These are phyloP conservation scores for Oreocharis arfaki DNA, from an alignment of 2,113 vertebrate genomes.

Conservation along the genomic window DNA sequence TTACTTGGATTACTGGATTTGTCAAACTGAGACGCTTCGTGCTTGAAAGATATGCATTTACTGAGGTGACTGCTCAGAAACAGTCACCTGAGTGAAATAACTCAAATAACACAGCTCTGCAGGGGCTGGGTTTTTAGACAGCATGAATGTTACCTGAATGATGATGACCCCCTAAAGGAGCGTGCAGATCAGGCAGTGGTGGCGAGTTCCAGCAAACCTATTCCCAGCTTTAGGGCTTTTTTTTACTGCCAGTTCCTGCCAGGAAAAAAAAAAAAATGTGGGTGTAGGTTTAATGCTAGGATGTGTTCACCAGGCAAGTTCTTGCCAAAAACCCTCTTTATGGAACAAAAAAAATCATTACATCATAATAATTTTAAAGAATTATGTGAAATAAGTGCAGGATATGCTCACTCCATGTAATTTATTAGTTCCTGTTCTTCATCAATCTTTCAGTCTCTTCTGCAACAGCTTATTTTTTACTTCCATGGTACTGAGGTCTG, in stretches of 20 bases:
- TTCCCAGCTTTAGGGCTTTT: neutral
- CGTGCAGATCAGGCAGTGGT: neutral
- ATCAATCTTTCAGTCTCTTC: slow-evolving; percentile 47
- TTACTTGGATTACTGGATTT: accelerated
- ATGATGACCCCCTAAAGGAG: neutral
- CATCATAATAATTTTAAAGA: slow-evolving; percentile 40
- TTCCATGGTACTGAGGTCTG: neutral
- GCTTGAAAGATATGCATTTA: neutral
- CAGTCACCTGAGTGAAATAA: neutral
- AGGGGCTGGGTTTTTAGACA: neutral
- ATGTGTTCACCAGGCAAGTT: neutral
- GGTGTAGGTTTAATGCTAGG: neutral
- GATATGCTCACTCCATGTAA: neutral
- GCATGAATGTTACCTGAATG: neutral
- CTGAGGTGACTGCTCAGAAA: neutral
- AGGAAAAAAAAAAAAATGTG: neutral
- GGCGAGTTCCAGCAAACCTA: neutral
- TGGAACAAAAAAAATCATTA: neutral
- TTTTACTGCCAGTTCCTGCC: neutral
- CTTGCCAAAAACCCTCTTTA: slow-evolving; percentile 8
- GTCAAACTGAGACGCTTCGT: neutral
- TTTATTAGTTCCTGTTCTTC: slow-evolving; percentile 44
- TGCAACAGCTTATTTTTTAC: slow-evolving; percentile 3
- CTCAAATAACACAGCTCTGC: neutral
- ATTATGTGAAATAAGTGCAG: slow-evolving; percentile 25